Percentiles rank a stretch among this genome's conserved stretches.
Conservation (phyloP, 2,797 vertebrate species). For the Champsocephalus esox region DNA sequence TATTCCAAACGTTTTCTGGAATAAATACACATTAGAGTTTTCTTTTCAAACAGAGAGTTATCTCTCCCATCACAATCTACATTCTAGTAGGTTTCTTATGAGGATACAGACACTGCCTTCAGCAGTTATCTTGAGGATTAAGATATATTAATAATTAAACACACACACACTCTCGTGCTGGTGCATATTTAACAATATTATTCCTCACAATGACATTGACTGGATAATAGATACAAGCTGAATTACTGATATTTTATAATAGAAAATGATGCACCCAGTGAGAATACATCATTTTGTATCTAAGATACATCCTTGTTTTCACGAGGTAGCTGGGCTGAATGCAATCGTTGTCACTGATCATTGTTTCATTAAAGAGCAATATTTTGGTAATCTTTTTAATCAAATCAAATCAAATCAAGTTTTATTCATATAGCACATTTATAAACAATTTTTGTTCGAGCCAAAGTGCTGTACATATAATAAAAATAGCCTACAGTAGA, state of each 20-base stretch:
- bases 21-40: too few species aligned
- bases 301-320: conserved; percentile 7
- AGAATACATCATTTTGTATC: conserved; percentile 12
- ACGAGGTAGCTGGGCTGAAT: neutral
- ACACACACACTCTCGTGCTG: neutral
- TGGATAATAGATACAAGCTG: neutral
- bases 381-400: neutral
- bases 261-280: neutral
- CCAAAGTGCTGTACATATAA: too few species aligned
- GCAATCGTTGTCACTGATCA: conserved; percentile 7
- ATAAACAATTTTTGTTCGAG: too few species aligned
- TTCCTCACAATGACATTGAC: conserved; percentile 11
- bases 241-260: conserved; percentile 18
- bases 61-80: neutral
- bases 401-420: too few species aligned
- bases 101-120: neutral
- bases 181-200: conserved; percentile 12
- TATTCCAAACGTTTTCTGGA: neutral
- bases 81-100: neutral
- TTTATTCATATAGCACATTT: too few species aligned
- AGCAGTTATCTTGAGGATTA: neutral
- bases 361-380: neutral
- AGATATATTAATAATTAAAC: neutral
- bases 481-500: too few species aligned
- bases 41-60: neutral